A percentile compares a stretch with the other conserved stretches of the same genome.
Evolutionary conservation across 2,113 vertebrate genomes (phyloP).

Genomic region (Gorsachius goisagi): DNA sequence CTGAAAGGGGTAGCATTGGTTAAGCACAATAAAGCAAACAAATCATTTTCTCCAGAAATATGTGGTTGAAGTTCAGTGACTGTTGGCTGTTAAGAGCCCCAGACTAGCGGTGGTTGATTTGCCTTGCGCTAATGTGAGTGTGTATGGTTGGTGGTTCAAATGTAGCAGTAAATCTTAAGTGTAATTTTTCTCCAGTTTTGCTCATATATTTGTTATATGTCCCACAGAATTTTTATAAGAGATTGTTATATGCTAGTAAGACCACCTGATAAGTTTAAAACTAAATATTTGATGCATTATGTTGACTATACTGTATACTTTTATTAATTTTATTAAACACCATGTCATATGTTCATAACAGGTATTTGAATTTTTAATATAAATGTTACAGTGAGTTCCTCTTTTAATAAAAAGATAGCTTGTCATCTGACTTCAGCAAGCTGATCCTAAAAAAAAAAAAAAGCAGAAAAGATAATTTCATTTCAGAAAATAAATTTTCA

Average conservation of each 20-base stretch:
- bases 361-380: neutral
- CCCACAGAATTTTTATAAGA: neutral
- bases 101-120: neutral
- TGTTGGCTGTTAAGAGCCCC: neutral
- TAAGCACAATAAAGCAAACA: slow-evolving; percentile 19
- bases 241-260: neutral
- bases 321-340: neutral
- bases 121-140: neutral
- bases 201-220: neutral
- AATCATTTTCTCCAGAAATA: neutral
- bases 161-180: neutral
- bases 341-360: neutral
- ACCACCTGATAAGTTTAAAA: neutral
- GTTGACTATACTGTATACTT: neutral
- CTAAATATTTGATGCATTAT: neutral
- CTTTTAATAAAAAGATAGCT: neutral
- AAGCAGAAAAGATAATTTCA: neutral
- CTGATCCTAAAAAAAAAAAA: neutral
- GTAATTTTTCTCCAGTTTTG: neutral
- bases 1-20: neutral
- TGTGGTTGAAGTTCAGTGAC: neutral
- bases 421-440: neutral
- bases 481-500: slow-evolving; percentile 9
- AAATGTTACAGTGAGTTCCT: neutral
- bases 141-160: neutral